Percentiles rank a stretch among this genome's conserved stretches.
Conservation (phyloP, 1,140 invertebrate genomes). For the Philaenus spumarius region DNA sequence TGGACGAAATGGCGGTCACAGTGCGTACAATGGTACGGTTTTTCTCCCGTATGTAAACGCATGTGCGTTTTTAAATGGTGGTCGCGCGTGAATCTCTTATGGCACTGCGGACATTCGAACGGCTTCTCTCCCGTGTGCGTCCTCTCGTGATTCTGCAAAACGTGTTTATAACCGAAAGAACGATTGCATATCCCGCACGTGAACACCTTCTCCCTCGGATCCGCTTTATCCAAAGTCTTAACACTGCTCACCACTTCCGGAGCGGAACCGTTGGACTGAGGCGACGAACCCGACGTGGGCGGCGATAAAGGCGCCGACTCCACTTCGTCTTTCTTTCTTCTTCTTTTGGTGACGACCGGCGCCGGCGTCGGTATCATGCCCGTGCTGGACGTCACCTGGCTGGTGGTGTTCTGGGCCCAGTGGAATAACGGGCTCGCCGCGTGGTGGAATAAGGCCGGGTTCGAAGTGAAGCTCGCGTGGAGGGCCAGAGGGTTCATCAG, state of each 20-base stretch:
- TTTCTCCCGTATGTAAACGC: slow-evolving; percentile 87
- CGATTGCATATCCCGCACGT: slow-evolving; percentile 79
- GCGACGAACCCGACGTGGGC: slow-evolving; percentile 22
- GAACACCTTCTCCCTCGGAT: slow-evolving; percentile 72
- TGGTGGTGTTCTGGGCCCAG: not conserved
- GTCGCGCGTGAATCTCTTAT: slow-evolving; percentile 93
- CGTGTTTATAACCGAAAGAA: slow-evolving; percentile 91
- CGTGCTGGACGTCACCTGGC: slow-evolving; percentile 5
- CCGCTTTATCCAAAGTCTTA: slow-evolving; percentile 18
- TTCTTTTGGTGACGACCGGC: not conserved
- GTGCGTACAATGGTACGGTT: slow-evolving; percentile 85
- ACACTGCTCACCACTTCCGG: slow-evolving; percentile 2
- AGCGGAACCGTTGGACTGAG: slow-evolving; percentile 13
- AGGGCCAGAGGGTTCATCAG: slow-evolving; percentile 17
- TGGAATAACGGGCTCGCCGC: not conserved
- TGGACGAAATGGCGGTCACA: slow-evolving; percentile 91
- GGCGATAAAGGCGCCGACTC: slow-evolving; percentile 21
- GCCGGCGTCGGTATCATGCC: not conserved
- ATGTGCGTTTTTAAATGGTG: slow-evolving; percentile 93
- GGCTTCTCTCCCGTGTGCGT: slow-evolving; percentile 97
- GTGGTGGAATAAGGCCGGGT: slow-evolving; percentile 9
- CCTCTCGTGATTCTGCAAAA: slow-evolving; percentile 91
- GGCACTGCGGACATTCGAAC: slow-evolving; percentile 90
- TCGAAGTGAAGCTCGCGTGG: slow-evolving; percentile 8
- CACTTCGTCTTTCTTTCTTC: slow-evolving; percentile 6